These are phyloP conservation scores for Caranx ignobilis DNA, from an alignment of 2,113 vertebrate species.

Conservation along the genomic window DNA sequence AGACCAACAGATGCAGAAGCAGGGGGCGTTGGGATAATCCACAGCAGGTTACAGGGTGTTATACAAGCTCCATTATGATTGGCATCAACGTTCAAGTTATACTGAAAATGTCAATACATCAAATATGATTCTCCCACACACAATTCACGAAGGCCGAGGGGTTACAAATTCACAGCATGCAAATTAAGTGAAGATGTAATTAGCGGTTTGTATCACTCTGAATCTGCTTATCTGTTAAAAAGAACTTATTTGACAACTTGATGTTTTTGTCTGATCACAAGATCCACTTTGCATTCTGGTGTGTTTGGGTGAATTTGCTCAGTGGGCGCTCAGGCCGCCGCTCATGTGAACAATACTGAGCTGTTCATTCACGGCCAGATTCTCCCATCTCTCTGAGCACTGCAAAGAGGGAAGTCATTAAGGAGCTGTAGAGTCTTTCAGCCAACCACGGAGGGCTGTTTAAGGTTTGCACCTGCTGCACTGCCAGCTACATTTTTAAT, in stretches of 20 bases:
- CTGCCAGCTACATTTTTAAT: slow-evolving; percentile 69
- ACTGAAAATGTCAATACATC: slow-evolving; percentile 45
- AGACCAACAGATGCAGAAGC: slow-evolving; percentile 51
- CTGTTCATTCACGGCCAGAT: slow-evolving; percentile 71
- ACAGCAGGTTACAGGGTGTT: slow-evolving; percentile 49
- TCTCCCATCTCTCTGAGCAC: slow-evolving; percentile 47
- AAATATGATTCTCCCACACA: neutral
- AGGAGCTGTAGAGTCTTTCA: slow-evolving; percentile 58
- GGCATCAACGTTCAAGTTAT: slow-evolving; percentile 41
- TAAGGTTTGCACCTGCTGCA: slow-evolving; percentile 74
- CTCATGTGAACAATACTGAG: slow-evolving; percentile 61
- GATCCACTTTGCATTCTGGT: slow-evolving; percentile 53
- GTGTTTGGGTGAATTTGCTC: slow-evolving; percentile 35
- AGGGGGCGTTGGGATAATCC: slow-evolving; percentile 42
- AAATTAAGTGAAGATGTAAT: slow-evolving; percentile 30
- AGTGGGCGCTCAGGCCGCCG: slow-evolving; percentile 35
- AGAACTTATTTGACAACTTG: slow-evolving; percentile 4
- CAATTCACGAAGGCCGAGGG: slow-evolving; percentile 8
- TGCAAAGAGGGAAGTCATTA: slow-evolving; percentile 75
- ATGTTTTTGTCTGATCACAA: neutral
- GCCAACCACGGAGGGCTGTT: slow-evolving; percentile 61
- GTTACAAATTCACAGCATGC: slow-evolving; percentile 5
- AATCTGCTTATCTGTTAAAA: slow-evolving; percentile 12
- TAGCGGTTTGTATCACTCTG: slow-evolving; percentile 15
- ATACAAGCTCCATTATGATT: slow-evolving; percentile 51